Conservation (phyloP, 2,113 vertebrate species). For the Leptodactylus fuscus region DNA sequence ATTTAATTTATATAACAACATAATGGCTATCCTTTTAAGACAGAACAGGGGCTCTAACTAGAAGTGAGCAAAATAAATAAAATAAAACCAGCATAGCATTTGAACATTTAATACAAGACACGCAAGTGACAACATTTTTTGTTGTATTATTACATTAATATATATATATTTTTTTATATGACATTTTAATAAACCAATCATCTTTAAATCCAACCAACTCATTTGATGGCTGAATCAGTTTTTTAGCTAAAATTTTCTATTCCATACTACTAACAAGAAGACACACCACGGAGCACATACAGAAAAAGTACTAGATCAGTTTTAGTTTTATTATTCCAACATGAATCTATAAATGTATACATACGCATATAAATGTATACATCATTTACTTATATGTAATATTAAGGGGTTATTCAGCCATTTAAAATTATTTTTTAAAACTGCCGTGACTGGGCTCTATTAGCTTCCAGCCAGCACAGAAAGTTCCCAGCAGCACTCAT, state of each 20-base stretch:
- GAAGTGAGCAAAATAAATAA: neutral
- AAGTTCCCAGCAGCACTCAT: too few relatives aligned
- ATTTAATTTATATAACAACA: slow-evolving; percentile 41
- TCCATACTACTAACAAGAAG: neutral
- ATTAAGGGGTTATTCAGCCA: too few relatives aligned
- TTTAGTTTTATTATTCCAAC: too few relatives aligned
- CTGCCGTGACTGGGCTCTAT: too few relatives aligned
- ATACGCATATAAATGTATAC: too few relatives aligned
- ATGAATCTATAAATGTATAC: too few relatives aligned
- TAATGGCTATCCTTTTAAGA: slow-evolving; percentile 23
- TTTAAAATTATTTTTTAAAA: too few relatives aligned
- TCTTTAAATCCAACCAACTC: neutral
- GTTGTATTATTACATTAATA: neutral
- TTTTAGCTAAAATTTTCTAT: neutral
- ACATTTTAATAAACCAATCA: neutral
- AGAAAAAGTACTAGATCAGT: too few relatives aligned
- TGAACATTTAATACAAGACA: neutral
- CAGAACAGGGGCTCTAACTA: neutral
- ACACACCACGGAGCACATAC: neutral
- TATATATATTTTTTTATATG: neutral
- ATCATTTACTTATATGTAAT: too few relatives aligned
- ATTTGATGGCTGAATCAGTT: neutral
- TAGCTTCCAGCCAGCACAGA: too few relatives aligned
- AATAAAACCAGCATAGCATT: neutral
- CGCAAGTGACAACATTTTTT: neutral